Conservation (phyloP, 2,797 vertebrate genomes). For the Micrastur ruficollis region DNA sequence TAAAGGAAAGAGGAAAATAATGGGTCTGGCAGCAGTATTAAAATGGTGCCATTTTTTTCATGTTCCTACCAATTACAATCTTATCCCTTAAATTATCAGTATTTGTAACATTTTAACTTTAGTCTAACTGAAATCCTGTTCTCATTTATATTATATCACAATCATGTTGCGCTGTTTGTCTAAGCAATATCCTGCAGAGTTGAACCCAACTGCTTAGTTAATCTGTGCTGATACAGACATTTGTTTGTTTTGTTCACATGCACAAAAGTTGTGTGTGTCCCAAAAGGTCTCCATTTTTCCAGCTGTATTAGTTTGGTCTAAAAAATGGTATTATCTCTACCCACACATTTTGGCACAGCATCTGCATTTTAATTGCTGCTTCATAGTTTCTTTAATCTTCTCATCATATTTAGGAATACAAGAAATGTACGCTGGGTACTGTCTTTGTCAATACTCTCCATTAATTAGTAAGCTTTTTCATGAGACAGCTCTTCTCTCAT, state of each 20-base stretch:
- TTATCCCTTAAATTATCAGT: background rate
- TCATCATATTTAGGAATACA: background rate
- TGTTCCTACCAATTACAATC: background rate
- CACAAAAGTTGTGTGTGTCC: background rate
- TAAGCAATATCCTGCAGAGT: background rate
- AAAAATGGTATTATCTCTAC: background rate
- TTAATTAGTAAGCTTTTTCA: background rate
- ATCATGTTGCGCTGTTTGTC: background rate
- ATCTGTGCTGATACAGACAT: background rate
- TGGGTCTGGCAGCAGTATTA: background rate
- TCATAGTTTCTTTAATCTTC: background rate
- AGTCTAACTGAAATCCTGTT: background rate
- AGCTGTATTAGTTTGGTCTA: background rate
- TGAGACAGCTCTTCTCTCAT: background rate
- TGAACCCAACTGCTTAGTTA: background rate
- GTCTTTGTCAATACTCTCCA: background rate
- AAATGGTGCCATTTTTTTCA: background rate
- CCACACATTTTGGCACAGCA: background rate
- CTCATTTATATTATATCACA: background rate
- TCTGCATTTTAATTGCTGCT: background rate
- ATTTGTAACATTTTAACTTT: background rate
- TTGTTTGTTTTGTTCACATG: background rate
- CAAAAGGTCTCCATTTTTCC: background rate
- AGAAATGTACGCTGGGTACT: background rate
- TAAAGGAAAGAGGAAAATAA: background rate